Base-by-base conservation (phyloP, 2,888 invertebrate genomes). In the Drosophila meridiana region DNA sequence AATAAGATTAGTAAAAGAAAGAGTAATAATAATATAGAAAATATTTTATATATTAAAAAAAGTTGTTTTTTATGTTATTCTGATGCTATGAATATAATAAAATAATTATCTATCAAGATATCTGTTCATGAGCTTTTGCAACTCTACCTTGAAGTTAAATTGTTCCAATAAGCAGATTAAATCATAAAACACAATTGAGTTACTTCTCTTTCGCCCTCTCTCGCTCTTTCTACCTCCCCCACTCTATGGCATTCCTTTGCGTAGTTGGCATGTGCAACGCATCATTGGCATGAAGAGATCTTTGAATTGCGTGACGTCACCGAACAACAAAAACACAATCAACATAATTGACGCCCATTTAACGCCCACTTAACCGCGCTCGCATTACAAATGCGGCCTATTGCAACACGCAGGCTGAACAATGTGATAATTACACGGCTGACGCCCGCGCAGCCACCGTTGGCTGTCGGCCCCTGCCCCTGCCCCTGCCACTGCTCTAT, bases 341-440 rank as follows among this genome's bases (percentile, higher is more conserved):
- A 43, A 47, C 64, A 57, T 68, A 65, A 69, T 73, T 73, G 60
- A 71, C 72, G 78, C 78, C 81, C 84, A 81, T 87, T 82, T 82
- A 69, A 83, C 85, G 85, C 87, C 76, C 73, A 83, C 85, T 87
- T 87, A 79, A 68, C 64, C 53, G 61, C 68, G 64, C 45, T 72
- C 72, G 64, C 76, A 82, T 81, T 87, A 76, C 81, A 57, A 62
- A 78, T 66, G 69, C 71, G 71, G 50, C 55, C 45, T 36, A 61
- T 72, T 69, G 70, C 70, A 70, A 70, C 70, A 70, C 61, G 70
- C 59, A 58, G 36, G 50, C 43, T 32, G 68, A 79, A 87, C 83
- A 85, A 83, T 83, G 83, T 83, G 83, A 85, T 87, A 83, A 83
- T 83, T 87, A 85, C 77, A 82, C 73, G 82, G 86, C 85, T 70